Evolutionary conservation across 2,888 invertebrate genomes (phyloP).

Genomic region (Alloscopus bannaensis): DNA sequence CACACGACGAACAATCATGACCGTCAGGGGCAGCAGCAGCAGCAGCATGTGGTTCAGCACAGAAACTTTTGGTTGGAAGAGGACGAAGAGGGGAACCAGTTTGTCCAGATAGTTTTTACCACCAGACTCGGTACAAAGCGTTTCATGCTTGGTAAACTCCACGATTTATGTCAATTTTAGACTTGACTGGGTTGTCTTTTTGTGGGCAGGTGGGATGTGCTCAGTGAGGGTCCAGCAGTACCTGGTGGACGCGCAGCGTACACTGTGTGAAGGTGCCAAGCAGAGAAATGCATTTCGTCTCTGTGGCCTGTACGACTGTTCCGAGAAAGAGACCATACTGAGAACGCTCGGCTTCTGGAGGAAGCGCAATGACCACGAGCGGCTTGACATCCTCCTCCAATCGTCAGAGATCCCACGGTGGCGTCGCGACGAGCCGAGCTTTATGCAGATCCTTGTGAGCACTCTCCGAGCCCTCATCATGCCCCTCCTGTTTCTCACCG

Average conservation of each 20-base stretch:
- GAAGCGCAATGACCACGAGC: conserved; percentile 38
- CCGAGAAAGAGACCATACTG: conserved; percentile 58
- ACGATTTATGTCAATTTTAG: background rate
- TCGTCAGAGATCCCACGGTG: conserved; percentile 28
- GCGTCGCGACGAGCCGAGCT: conserved; percentile 44
- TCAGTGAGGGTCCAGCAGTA: conserved; percentile 69
- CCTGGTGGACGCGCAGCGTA: conserved; percentile 62
- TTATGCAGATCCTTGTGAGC: conserved; percentile 57
- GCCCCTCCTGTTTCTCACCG: conserved; percentile 62
- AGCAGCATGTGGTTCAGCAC: background rate
- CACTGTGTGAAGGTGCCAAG: conserved; percentile 52
- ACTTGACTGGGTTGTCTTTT: background rate
- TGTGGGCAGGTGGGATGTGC: conserved; percentile 55
- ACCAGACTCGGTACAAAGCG: conserved; percentile 43
- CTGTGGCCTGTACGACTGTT: conserved; percentile 69
- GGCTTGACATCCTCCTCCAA: conserved; percentile 57
- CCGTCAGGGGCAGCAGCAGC: background rate
- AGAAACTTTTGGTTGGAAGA: conserved; percentile 39
- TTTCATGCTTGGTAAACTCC: background rate
- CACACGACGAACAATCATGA: background rate
- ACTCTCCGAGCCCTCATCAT: conserved; percentile 59
- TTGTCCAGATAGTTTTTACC: conserved; percentile 64
- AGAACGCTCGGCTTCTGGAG: conserved; percentile 63
- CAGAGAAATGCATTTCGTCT: conserved; percentile 50
- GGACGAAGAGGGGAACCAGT: conserved; percentile 32